Percentiles rank a stretch among this genome's conserved stretches.
Conservation (phyloP, 2,113 vertebrate genomes). For the Podarcis raffonei region DNA sequence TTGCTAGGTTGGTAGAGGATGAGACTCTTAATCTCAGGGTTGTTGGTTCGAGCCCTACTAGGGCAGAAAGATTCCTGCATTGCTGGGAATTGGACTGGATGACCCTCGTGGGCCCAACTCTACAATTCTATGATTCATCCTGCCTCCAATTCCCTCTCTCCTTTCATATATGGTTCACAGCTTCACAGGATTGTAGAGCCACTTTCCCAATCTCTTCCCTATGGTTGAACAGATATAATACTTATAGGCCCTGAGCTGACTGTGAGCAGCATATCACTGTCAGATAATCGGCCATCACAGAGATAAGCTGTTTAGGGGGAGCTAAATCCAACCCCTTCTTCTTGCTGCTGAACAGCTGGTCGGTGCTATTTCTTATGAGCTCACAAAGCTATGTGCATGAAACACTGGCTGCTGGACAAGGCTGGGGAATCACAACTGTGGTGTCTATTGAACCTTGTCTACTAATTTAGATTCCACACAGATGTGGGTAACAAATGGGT, state of each 20-base stretch:
- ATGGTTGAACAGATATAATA: neutral
- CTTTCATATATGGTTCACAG: neutral
- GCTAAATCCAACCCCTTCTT: neutral
- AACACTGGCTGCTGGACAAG: neutral
- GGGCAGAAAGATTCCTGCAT: no score
- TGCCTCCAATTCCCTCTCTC: no score
- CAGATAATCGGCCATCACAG: neutral
- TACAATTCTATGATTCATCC: neutral
- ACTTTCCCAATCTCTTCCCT: neutral
- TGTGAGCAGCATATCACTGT: neutral
- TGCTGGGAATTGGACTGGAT: no score
- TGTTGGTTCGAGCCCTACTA: no score
- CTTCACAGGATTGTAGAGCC: neutral
- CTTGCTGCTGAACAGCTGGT: neutral
- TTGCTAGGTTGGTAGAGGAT: no score
- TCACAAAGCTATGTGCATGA: neutral
- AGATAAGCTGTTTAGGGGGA: neutral
- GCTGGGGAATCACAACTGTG: neutral
- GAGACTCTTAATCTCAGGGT: no score
- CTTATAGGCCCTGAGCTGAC: neutral
- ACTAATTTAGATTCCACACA: neutral
- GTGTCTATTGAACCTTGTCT: neutral
- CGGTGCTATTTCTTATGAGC: neutral
- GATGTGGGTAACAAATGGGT: neutral
- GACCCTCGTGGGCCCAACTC: no score